Percentiles rank a stretch among this genome's conserved stretches.
Evolutionary conservation across 2,113 vertebrate species (phyloP).

Genomic region (Tachysurus fulvidraco): DNA sequence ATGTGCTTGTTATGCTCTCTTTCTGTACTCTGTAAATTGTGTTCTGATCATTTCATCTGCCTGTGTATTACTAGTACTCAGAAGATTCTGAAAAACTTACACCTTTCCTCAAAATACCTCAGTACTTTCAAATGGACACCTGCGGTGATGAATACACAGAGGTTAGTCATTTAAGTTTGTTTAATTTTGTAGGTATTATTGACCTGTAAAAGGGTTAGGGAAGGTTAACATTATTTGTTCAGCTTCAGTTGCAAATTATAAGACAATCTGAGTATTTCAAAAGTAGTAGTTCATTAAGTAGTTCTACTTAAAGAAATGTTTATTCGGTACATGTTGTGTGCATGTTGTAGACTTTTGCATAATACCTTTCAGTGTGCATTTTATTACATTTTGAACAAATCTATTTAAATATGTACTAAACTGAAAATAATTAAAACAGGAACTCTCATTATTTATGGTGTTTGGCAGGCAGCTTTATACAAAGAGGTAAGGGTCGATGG

Average conservation of each 20-base stretch:
- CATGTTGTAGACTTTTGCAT: neutral
- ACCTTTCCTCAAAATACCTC: constrained; percentile 83
- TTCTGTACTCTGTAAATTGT: neutral
- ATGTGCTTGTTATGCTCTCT: neutral
- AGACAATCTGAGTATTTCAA: neutral
- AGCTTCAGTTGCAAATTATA: neutral
- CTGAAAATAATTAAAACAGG: neutral
- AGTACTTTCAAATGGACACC: constrained; percentile 78
- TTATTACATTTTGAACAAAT: neutral
- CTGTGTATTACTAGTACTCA: constrained; percentile 76
- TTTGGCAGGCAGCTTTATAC: too few species aligned
- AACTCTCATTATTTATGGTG: neutral
- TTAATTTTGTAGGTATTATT: neutral
- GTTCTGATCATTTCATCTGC: constrained; percentile 35
- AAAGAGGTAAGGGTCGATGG: too few species aligned
- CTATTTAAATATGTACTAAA: neutral
- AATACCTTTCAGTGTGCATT: neutral
- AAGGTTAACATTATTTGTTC: neutral
- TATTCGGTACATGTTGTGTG: neutral
- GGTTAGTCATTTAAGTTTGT: constrained; percentile 53
- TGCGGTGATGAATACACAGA: constrained; percentile 64
- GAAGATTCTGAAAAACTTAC: constrained; percentile 72
- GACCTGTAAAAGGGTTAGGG: neutral
- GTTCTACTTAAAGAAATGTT: neutral
- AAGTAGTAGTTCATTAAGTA: neutral